phyloP scores from a whole-genome alignment of 2,888 invertebrate genomes.

The Orthonevra nobilis region DNA sequence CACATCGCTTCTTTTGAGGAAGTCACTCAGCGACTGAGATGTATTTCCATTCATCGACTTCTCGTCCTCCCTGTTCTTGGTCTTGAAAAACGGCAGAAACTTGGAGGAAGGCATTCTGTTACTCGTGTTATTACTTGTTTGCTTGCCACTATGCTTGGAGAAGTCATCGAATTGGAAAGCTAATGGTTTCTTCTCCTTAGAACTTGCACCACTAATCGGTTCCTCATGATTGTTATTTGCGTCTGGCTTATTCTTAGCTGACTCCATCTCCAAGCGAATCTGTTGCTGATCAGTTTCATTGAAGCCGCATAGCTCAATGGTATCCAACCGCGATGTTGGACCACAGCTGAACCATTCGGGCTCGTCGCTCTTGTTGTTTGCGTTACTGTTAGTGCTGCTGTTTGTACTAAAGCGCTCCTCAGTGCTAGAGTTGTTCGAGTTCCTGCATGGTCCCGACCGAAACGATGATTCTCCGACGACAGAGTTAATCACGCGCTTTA shows the following conservation, averaged over 20 bases:
- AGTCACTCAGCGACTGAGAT: slow-evolving; percentile 76
- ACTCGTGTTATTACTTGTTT: not conserved
- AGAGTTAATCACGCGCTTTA: slow-evolving; percentile 76
- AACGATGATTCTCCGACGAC: slow-evolving; percentile 73
- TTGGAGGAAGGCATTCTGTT: slow-evolving; percentile 42
- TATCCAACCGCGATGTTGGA: slow-evolving; percentile 78
- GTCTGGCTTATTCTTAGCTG: slow-evolving; percentile 35
- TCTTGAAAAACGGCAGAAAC: slow-evolving; percentile 51
- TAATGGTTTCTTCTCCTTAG: slow-evolving; percentile 67
- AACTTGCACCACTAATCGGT: slow-evolving; percentile 8
- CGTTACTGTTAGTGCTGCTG: slow-evolving; percentile 16
- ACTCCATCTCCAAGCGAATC: slow-evolving; percentile 56
- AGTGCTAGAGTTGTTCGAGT: slow-evolving; percentile 36
- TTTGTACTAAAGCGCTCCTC: slow-evolving; percentile 75
- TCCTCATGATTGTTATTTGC: slow-evolving; percentile 52
- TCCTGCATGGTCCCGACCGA: slow-evolving; percentile 18
- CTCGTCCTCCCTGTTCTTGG: slow-evolving; percentile 32
- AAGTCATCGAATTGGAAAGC: slow-evolving; percentile 59
- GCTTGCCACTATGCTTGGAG: slow-evolving; percentile 21
- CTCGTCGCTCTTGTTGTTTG: slow-evolving; percentile 75
- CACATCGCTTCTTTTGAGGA: slow-evolving; percentile 73
- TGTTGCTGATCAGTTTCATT: slow-evolving; percentile 75
- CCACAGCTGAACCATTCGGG: slow-evolving; percentile 79
- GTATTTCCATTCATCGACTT: slow-evolving; percentile 24
- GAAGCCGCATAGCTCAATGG: slow-evolving; percentile 78